Percentiles rank a stretch among this genome's conserved stretches.
Evolutionary conservation across 2,797 vertebrate species (phyloP).

Genomic region (Chloroceryle amazona): DNA sequence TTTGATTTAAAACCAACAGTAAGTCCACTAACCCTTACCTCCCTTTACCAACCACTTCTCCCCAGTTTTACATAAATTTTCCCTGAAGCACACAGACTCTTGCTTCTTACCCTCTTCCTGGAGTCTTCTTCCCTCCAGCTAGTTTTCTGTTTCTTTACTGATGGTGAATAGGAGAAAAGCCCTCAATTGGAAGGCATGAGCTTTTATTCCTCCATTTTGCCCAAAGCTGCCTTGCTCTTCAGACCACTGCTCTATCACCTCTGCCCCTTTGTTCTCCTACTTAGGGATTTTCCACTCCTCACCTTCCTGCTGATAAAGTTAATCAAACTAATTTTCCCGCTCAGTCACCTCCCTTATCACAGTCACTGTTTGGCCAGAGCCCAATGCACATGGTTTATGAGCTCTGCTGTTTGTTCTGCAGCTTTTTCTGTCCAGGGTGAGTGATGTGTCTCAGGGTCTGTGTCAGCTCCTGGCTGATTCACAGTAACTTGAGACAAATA

Average conservation of each 20-base stretch:
- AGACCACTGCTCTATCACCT: conserved; percentile 9
- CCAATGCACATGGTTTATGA: conserved; percentile 35
- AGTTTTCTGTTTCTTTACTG: background rate
- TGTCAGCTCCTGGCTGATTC: background rate
- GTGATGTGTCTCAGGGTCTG: background rate
- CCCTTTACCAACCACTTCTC: background rate
- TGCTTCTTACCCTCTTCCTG: background rate
- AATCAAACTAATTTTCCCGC: conserved; percentile 65
- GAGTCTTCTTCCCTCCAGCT: background rate
- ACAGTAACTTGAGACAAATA: background rate
- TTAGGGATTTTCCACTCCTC: conserved; percentile 56
- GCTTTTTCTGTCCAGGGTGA: conserved; percentile 37
- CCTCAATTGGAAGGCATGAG: rapidly evolving
- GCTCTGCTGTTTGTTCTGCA: conserved; percentile 23
- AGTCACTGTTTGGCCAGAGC: conserved; percentile 39
- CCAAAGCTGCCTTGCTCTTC: background rate
- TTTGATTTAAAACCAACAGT: background rate
- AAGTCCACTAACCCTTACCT: background rate
- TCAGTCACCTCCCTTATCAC: conserved; percentile 61
- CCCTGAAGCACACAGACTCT: background rate
- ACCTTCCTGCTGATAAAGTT: conserved; percentile 70
- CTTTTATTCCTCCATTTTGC: conserved; percentile 10
- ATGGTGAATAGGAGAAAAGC: background rate
- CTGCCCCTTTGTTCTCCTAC: conserved; percentile 64
- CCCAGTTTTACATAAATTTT: background rate